These are phyloP conservation scores for Corydoras maculifer DNA, from an alignment of 2,113 vertebrate species.

Conservation along the genomic window DNA sequence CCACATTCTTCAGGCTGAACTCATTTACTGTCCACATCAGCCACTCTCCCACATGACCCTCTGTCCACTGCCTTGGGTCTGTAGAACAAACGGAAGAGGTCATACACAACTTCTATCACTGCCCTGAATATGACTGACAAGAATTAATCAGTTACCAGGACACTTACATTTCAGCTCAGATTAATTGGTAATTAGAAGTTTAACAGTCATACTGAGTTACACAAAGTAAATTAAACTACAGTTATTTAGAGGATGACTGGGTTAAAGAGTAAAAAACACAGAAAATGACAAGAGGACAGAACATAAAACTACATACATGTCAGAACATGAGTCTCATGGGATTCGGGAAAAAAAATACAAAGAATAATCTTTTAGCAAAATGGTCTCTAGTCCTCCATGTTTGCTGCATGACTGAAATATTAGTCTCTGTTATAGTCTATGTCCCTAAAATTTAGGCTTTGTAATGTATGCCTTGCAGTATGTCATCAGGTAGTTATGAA, in stretches of 20 bases:
- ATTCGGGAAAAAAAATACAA: neutral
- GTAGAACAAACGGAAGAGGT: neutral
- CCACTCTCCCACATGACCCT: slow-evolving; percentile 89
- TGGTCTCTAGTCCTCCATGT: too few relatives aligned
- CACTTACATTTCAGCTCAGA: neutral
- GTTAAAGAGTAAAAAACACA: neutral
- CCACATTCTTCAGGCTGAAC: slow-evolving; percentile 94
- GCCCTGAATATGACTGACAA: neutral
- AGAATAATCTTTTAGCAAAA: too few relatives aligned
- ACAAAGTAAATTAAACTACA: neutral
- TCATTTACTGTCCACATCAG: slow-evolving; percentile 95
- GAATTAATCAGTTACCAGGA: neutral
- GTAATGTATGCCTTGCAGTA: neutral
- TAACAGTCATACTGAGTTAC: neutral
- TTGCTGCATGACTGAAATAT: too few relatives aligned
- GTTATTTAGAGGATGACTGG: neutral
- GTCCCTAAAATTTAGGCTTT: neutral
- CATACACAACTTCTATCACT: neutral
- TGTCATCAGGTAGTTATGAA: slow-evolving; percentile 11
- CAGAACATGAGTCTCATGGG: neutral
- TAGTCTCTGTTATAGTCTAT: too few relatives aligned
- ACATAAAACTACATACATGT: neutral
- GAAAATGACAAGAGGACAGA: neutral
- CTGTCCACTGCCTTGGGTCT: slow-evolving; percentile 96
- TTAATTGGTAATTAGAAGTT: neutral